phyloP scores from a whole-genome alignment of 2,797 vertebrate species.

The Enteromius argenteus region DNA sequence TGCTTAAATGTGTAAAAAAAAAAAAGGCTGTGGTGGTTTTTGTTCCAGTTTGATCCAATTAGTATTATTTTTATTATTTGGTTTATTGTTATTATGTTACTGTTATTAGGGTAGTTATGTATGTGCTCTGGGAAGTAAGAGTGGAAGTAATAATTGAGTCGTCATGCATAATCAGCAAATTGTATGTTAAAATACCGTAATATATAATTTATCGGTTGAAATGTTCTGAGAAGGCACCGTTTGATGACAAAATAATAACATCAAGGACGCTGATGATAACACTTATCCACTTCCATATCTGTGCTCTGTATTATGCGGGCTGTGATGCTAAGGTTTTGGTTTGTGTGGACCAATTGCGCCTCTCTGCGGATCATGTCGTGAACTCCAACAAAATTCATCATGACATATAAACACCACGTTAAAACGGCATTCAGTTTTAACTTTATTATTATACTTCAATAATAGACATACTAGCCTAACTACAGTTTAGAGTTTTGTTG shows the following conservation, averaged over 20 bases:
- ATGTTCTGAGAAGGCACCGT: not conserved
- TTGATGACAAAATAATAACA: not conserved
- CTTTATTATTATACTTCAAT: not conserved
- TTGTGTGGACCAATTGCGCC: conserved; percentile 81
- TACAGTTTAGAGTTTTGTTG: not conserved
- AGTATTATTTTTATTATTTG: not conserved
- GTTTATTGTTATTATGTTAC: not conserved
- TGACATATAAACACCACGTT: not conserved
- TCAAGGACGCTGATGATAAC: not conserved
- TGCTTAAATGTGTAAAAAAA: no score
- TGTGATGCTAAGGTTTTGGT: not conserved
- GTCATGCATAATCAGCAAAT: not conserved
- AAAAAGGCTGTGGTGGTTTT: no score
- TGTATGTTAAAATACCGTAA: not conserved
- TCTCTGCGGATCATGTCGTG: conserved; percentile 71
- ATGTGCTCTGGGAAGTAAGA: no score
- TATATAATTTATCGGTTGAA: not conserved
- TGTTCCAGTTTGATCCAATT: not conserved
- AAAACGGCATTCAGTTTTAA: not conserved
- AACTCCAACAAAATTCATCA: not conserved
- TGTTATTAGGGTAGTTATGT: not conserved
- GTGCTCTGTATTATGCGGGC: not conserved
- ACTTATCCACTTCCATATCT: not conserved
- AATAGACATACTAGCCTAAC: no score
- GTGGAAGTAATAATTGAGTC: not conserved